These are phyloP conservation scores for Cossypha caffra DNA, from an alignment of 2,797 vertebrate genomes.

Conservation along the genomic window DNA sequence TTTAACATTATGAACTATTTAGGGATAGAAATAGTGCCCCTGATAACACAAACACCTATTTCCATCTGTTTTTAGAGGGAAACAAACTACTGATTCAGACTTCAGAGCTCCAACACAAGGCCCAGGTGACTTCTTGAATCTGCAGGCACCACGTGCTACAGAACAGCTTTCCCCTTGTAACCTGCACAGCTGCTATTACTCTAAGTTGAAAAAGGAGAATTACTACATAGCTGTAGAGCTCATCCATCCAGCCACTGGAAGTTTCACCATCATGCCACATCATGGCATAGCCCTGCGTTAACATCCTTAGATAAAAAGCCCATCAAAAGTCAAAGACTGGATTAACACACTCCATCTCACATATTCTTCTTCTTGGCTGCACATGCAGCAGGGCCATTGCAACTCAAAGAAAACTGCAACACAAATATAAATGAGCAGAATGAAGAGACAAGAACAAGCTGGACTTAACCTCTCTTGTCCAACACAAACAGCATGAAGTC, in stretches of 20 bases:
- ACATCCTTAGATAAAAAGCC: neutral
- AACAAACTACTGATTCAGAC: neutral
- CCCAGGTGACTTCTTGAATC: neutral
- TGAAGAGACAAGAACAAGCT: neutral
- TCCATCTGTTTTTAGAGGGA: neutral
- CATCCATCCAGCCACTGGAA: neutral
- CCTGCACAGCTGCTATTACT: neutral
- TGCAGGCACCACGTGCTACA: neutral
- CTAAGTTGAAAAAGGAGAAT: neutral
- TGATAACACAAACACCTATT: neutral
- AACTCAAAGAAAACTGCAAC: neutral
- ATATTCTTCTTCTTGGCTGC: neutral
- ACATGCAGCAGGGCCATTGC: accelerated
- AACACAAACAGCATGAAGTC: neutral
- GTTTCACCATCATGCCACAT: neutral
- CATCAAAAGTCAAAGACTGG: neutral
- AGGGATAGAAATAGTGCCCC: neutral
- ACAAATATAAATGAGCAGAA: neutral
- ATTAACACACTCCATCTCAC: accelerated
- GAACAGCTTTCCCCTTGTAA: neutral
- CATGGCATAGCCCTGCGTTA: accelerated
- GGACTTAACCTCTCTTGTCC: neutral
- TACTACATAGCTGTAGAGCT: neutral
- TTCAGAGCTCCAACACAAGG: neutral
- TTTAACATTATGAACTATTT: neutral